Conservation (phyloP, 2,797 vertebrate species). For the Taeniopygia guttata region DNA sequence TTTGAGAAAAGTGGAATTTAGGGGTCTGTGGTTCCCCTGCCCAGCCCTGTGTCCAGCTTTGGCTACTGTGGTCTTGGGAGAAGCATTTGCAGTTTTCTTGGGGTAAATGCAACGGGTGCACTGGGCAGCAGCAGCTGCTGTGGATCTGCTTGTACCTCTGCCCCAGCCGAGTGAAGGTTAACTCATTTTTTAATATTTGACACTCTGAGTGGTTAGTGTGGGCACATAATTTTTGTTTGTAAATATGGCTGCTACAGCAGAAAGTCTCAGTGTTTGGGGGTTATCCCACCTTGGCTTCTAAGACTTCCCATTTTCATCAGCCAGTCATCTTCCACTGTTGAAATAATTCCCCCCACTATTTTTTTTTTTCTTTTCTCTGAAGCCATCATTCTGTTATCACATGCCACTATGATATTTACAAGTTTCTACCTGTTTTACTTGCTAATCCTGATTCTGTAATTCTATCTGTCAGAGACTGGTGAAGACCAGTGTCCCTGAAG, state of each 20-base stretch:
- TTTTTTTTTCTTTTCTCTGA: background rate
- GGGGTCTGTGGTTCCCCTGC: background rate
- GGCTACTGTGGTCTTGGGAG: background rate
- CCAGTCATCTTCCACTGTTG: background rate
- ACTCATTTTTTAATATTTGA: background rate
- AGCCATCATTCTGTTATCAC: background rate
- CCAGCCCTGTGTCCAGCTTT: rapidly evolving
- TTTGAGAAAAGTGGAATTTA: background rate
- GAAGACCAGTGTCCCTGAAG: background rate
- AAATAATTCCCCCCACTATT: background rate
- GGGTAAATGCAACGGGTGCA: background rate
- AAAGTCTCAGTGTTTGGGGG: background rate
- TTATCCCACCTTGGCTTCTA: background rate
- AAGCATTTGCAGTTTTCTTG: background rate
- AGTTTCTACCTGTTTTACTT: background rate
- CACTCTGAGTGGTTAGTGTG: background rate
- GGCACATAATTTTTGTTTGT: background rate
- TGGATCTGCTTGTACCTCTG: background rate
- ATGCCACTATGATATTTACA: background rate
- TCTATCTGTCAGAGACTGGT: background rate
- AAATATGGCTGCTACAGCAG: background rate
- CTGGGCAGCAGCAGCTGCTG: background rate
- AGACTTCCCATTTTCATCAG: background rate
- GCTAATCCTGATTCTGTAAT: background rate
- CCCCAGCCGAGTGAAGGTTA: background rate